Evolutionary conservation across 1,140 invertebrate genomes (phyloP), one percentile per base, ranked within the genome.

Genomic region (Philotrypesis tridentata): DNA sequence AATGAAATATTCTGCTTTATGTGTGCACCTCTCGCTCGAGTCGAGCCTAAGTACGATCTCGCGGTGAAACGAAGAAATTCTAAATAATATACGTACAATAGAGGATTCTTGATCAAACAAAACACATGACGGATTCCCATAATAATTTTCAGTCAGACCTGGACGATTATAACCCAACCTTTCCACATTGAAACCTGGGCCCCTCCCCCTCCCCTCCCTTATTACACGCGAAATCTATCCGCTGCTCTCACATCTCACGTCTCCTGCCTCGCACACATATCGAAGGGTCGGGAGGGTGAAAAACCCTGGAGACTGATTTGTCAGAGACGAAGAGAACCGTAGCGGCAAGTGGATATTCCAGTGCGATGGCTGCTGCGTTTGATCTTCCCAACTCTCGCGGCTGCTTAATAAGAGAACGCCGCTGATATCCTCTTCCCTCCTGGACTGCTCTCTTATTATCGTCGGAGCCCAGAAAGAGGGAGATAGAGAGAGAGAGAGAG

Each of bases 381-480:
- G 67, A 70, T 70, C 67, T 37, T n/a, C 29, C 48, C 48, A 55
- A 55, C 48, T 55, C 48, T 55, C 21, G 48, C 48, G 48, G 67
- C 67, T 70, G 67, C 27, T 70, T 72, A 72, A 72, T 72, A 72
- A 72, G 37, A 72, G 70, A 11, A 43, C 70, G 33, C 33, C 37
- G 25, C 70, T 43, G 67, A 65, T 65, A 65, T 65, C 67, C 67
- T 23, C 70, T 48, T 27, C n/a, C 40, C 40, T 43, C 33, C 17
- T 55, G 48, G 48, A 55, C 48, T 55, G 37, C 70, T 23, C 70
- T 72, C 70, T 72, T 43, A 72, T 72, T 72, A 72, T 72, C 70
- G 33, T 23, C 33, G 12, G 31, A 37, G 33, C 55, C 55, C n/a
- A n/a, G n/a, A n/a, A n/a, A n/a, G n/a, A n/a, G n/a, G n/a, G n/a